These are phyloP conservation scores for Loris lydekkerianus DNA, from an alignment of 2,797 vertebrate species.

Conservation along the genomic window DNA sequence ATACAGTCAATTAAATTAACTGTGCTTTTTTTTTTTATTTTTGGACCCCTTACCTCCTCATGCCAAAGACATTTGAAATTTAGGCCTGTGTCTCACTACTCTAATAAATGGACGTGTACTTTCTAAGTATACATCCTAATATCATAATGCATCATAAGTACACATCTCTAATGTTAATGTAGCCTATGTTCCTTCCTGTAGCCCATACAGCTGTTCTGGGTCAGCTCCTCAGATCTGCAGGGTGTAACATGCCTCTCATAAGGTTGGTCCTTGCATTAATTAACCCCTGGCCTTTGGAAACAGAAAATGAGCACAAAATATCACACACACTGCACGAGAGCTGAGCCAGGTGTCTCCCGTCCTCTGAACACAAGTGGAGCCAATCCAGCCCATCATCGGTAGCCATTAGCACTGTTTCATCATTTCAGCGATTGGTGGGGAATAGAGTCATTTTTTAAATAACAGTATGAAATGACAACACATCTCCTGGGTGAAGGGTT, in stretches of 20 bases:
- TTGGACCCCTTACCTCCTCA: neutral
- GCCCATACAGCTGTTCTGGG: fast-evolving
- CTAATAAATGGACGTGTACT: neutral
- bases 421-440: too few species aligned
- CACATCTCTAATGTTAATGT: fast-evolving
- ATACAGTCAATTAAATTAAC: neutral
- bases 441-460: neutral
- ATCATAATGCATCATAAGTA: too few species aligned
- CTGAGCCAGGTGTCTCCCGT: neutral
- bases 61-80: neutral
- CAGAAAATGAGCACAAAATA: neutral
- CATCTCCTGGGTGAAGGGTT: too few species aligned
- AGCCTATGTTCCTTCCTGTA: fast-evolving
- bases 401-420: neutral
- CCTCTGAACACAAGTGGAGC: too few species aligned
- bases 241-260: neutral
- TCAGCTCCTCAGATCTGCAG: neutral
- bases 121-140: neutral
- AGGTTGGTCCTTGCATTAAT: neutral
- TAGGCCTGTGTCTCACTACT: neutral
- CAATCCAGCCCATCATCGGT: neutral
- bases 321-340: neutral
- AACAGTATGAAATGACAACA: too few species aligned
- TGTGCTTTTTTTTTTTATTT: neutral
- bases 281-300: neutral